Evolutionary conservation across 2,888 invertebrate genomes (phyloP), one percentile per base, ranked within the genome.

Genomic region (Panzeria rudis): DNA sequence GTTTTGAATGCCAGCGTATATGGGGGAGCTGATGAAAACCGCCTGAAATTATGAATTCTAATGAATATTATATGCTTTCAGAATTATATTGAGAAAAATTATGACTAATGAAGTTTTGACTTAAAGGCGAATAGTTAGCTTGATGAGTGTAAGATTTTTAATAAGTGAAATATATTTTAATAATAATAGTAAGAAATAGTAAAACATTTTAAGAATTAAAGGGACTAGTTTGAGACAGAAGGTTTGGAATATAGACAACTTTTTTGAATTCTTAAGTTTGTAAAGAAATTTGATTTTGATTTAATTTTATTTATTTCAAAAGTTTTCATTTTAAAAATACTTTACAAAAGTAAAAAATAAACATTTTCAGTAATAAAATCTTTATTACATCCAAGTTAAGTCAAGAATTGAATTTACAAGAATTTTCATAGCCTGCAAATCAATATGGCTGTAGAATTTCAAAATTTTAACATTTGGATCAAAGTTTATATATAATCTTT

Each of bases 21-120:
- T 13, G 76, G 54, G 13, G 17, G 17, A 4, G n/a, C 32, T 29
- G 61, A 38, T 52, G 32, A 29, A 25, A 20, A 9, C 13, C 17
- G 35, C 15, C 23, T 17, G 41, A 64, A 61, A 54, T 79, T 64
- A 47, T 64, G 64, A 35, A 64, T 72, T 47, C 47, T 41, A 20
- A 17, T 25, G 41, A 76, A 23, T 56, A 35, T 13, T 11, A 35
- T 9, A 25, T 47, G 44, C 47, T 77, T 68, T 77, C 35, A 32
- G 32, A 20, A 59, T 68, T 17, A 38, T 17, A 11, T 54, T 44
- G 6, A 8, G 13, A 2, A 47, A 54, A 54, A 38, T 20, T 13
- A 32, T 47, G 47, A 0, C 25, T 50, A n/a, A 44, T 56, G 54
- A 52, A 44, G 32, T 15, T 50, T 77, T 17, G 23, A 17, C 50